Percentiles rank a stretch among this genome's conserved stretches.
These are phyloP conservation scores for Champsocephalus esox DNA, from an alignment of 2,797 vertebrate species.

Conservation along the genomic window DNA sequence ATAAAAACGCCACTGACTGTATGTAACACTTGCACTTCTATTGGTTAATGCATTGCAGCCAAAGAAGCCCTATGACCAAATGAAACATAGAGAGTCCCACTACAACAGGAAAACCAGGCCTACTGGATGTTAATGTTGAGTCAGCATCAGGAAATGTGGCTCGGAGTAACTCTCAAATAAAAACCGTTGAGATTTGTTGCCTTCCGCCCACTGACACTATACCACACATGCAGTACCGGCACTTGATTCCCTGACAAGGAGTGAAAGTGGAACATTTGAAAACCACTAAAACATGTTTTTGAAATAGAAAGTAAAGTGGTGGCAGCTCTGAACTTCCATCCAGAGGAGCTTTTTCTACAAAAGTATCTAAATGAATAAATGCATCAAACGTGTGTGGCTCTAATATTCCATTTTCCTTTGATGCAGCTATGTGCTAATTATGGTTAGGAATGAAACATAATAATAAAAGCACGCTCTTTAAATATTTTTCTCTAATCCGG, in stretches of 20 bases:
- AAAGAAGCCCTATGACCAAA: neutral
- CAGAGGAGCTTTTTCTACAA: neutral
- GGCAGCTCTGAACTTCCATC: neutral
- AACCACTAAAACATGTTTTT: conserved; percentile 17
- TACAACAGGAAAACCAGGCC: neutral
- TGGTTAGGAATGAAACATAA: conserved; percentile 51
- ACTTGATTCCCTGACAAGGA: conserved; percentile 14
- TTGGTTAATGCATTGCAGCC: neutral
- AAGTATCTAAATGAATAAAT: neutral
- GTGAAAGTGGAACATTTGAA: conserved; percentile 9
- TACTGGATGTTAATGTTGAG: neutral
- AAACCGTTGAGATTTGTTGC: neutral
- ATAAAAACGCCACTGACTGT: too few species aligned
- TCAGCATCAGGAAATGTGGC: conserved; percentile 6
- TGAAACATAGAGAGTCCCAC: neutral
- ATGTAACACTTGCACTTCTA: too few species aligned
- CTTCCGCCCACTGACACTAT: neutral
- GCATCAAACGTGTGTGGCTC: neutral
- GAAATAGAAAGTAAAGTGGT: neutral
- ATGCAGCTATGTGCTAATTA: conserved; percentile 53
- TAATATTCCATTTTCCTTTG: conserved; percentile 43
- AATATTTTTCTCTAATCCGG: conserved; percentile 18
- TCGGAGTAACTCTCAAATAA: neutral
- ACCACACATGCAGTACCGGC: neutral
- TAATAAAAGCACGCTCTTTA: conserved; percentile 53